Evolutionary conservation across 1,140 invertebrate genomes (phyloP), one percentile per base, ranked within the genome.

Genomic region (Pogonomyrmex barbatus): DNA sequence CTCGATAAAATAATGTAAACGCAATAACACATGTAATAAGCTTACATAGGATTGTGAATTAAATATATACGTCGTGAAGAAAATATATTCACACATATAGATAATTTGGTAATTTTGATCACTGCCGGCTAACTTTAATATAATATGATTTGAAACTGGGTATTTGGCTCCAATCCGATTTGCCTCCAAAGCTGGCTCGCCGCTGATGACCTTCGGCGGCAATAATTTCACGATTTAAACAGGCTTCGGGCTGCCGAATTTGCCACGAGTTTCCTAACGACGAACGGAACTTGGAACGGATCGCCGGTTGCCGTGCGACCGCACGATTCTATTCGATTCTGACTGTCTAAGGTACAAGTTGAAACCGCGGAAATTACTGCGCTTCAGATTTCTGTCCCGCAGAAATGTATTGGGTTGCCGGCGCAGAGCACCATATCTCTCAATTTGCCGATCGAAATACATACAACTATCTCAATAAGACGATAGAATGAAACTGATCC

Each of bases 181-280:
- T 67, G 82, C 58, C 30, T 47, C 12, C 24, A 24, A 63, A 84
- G 82, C 36, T 47, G 71, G 56, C 24, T 77, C 33, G 77, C 47
- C 71, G 60, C 5, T 50, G 79, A 83, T 83, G 79, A 75, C 68
- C 68, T 83, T 60, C 68, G 68, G 79, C 33, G 54, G 54, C 68
- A 83, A 83, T 83, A 83, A 73, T 83, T 83, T 73, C 54, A 75
- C 79, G 33, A 83, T 83, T 83, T 83, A 83, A 83, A 75, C 68
- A 45, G 68, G 50, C 39, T 70, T 56, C 78, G 17, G 62, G n/a
- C 62, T 54, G 39, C 17, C 67, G 52, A 60, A 82, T 82, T 73
- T 47, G 30, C 56, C 42, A 33, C 60, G 73, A 78, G 73, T 65
- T 85, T 78, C 73, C 82, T 65, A 85, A 85, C 71, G 82, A 84